These are phyloP conservation scores for Montipora sp. DNA, from an alignment of 64 coral and sea anemone species.

Conservation along the genomic window DNA sequence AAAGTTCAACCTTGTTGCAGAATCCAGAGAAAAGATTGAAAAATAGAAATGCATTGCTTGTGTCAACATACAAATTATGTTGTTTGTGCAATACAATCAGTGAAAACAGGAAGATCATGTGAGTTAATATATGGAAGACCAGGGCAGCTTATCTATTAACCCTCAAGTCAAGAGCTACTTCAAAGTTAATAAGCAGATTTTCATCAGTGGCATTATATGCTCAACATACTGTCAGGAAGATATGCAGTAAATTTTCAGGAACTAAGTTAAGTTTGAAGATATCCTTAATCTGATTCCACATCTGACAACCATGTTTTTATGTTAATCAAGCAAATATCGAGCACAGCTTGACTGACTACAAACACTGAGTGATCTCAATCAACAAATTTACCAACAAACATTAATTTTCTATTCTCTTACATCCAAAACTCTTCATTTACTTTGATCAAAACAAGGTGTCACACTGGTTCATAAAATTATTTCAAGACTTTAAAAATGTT, in stretches of 20 bases:
- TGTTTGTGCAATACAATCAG: too few relatives aligned
- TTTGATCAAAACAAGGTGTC: conserved; percentile 32
- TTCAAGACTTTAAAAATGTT: neutral
- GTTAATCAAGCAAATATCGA: neutral
- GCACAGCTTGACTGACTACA: neutral
- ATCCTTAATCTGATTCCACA: neutral
- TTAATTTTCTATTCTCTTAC: conserved; percentile 4
- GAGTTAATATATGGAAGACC: too few relatives aligned
- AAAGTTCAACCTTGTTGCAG: too few relatives aligned
- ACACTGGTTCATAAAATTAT: conserved; percentile 17
- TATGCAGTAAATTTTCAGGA: neutral
- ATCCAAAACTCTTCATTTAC: conserved; percentile 22
- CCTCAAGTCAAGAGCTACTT: too few relatives aligned
- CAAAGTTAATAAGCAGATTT: too few relatives aligned
- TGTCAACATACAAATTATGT: too few relatives aligned
- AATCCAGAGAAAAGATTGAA: too few relatives aligned
- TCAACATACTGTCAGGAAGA: neutral
- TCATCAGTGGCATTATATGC: too few relatives aligned
- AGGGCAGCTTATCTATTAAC: too few relatives aligned
- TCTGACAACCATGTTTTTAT: neutral
- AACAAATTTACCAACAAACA: neutral
- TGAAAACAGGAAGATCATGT: too few relatives aligned
- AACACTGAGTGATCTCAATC: conserved; percentile 7
- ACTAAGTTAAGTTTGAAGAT: neutral
- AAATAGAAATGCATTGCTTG: too few relatives aligned